phyloP scores from a whole-genome alignment of 2,797 vertebrate genomes.

The Sarcoramphus papa region DNA sequence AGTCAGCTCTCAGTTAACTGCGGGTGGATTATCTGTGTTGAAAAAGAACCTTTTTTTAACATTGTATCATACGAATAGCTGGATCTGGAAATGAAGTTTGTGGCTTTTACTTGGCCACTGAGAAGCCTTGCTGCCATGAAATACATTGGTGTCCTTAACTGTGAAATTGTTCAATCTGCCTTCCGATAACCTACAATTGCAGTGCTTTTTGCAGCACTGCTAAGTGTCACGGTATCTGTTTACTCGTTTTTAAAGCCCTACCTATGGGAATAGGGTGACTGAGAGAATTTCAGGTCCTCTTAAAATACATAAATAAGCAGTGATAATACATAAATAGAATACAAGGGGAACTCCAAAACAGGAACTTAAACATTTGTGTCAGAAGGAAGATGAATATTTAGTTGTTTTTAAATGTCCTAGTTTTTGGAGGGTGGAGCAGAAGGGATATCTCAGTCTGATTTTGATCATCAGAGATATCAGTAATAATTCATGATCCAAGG shows the following conservation, averaged over 20 bases:
- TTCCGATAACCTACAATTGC: neutral
- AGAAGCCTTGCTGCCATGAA: neutral
- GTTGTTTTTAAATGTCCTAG: neutral
- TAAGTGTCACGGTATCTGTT: neutral
- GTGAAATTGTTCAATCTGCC: neutral
- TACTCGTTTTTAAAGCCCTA: neutral
- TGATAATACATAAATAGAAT: neutral
- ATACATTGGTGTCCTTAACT: neutral
- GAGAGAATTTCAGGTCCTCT: neutral
- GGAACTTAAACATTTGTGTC: neutral
- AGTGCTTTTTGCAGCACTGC: neutral
- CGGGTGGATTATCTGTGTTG: neutral
- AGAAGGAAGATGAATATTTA: neutral
- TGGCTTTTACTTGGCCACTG: neutral
- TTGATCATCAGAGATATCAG: neutral
- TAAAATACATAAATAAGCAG: neutral
- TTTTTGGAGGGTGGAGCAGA: neutral
- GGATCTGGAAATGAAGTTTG: conserved; percentile 12
- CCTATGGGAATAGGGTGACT: neutral
- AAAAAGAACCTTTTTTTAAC: neutral
- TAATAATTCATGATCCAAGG: neutral
- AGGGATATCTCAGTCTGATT: neutral
- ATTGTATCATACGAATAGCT: neutral
- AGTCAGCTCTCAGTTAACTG: neutral
- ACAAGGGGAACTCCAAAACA: neutral